Base-by-base conservation (phyloP, 1,140 invertebrate species). In the Apis cerana region DNA sequence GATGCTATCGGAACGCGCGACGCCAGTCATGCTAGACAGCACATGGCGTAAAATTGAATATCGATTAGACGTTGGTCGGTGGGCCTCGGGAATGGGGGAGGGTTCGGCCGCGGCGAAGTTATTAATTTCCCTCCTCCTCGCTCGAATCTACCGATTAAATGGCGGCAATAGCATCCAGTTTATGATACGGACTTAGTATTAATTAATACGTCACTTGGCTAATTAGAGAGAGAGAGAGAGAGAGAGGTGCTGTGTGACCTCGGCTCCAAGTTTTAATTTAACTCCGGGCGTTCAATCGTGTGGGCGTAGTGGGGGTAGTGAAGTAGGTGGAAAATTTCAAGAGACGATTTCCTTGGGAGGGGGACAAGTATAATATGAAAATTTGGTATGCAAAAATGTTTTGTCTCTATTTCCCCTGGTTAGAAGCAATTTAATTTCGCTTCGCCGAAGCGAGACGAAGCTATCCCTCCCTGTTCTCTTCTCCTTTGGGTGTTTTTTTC, bases 11-110 rank as follows among this genome's bases (percentile, higher is more conserved):
- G 82, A 86, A 86, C 82, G 84, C 33, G 75, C 82, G 84, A 86
- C 84, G 87, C 87, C 88, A 88, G 88, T 88, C 85, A 89, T 86
- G 87, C 87, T 89, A 88, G 88, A 89, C 87, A 88, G 88, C 87
- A 86, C 88, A 86, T 88, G 88, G 88, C 88, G 88, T 88, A 89
- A 89, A 89, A 89, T 89, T 89, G 88, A 89, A 89, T 89, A 89
- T 89, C 88, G 88, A 89, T 89, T 89, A 89, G 86, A 84, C 87
- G 84, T 84, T 89, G 85, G 17, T n/a, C 54, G 76, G 77, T 79
- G 67, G 87, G 83, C 64, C 43, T 82, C 76, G 82, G 33, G 67
- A 81, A 88, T 64, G 87, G 80, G 80, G 84, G 33, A 43, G 33
- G 33, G 33, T 5, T 68, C 80, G 67, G 72, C 61, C 27, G 69